Percentiles rank a stretch among this genome's conserved stretches.
phyloP scores from a whole-genome alignment of 2,797 vertebrate genomes.

The Varecia variegata region DNA sequence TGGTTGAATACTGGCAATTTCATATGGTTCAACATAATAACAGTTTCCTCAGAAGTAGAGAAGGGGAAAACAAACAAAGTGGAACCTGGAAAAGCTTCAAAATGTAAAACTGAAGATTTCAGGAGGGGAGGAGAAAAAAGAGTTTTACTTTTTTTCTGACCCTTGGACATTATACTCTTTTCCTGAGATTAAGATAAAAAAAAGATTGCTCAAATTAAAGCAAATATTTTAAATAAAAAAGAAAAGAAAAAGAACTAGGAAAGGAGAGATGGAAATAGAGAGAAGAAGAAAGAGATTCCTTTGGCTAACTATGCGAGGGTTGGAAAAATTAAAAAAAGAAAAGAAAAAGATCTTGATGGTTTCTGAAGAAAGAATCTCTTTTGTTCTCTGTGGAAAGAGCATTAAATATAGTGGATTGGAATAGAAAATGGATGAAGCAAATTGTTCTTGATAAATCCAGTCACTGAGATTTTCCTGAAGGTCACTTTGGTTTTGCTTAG shows the following conservation, averaged over 20 bases:
- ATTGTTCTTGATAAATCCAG: not conserved
- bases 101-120: constrained; percentile 27
- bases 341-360: not conserved
- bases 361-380: constrained; percentile 3
- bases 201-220: too few relatives aligned
- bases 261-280: too few relatives aligned
- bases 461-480: not conserved
- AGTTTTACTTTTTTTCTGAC: constrained; percentile 36
- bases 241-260: too few relatives aligned
- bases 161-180: constrained; percentile 17
- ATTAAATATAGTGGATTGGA: not conserved
- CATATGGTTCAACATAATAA: not conserved
- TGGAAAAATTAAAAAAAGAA: too few relatives aligned
- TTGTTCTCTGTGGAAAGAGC: not conserved
- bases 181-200: not conserved
- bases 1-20: not conserved
- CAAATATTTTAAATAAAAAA: too few relatives aligned
- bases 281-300: too few relatives aligned
- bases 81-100: constrained; percentile 1
- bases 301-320: too few relatives aligned
- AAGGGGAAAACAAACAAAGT: not conserved
- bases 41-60: not conserved
- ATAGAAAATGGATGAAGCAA: not conserved
- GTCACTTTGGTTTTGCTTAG: constrained; percentile 25
- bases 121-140: not conserved